These are phyloP conservation scores for Merops nubicus DNA, from an alignment of 2,113 vertebrate genomes.

Conservation along the genomic window DNA sequence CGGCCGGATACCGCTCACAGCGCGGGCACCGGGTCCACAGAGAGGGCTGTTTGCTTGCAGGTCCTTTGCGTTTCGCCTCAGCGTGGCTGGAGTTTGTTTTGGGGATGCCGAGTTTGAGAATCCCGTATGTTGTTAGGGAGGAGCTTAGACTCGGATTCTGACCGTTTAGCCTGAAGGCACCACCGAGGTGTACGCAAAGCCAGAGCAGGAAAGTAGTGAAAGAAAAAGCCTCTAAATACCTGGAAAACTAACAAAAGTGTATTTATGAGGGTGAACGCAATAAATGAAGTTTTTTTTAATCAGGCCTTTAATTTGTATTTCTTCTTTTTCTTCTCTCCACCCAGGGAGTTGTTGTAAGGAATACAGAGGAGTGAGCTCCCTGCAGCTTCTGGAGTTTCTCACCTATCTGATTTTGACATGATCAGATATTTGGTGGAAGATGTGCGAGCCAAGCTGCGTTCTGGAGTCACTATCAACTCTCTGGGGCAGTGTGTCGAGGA, in stretches of 20 bases:
- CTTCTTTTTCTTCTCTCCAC: neutral
- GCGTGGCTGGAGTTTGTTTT: neutral
- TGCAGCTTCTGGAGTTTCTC: neutral
- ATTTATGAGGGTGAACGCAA: neutral
- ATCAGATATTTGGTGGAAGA: slow-evolving; percentile 85
- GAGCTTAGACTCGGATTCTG: neutral
- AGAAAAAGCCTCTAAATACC: neutral
- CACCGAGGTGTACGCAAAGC: neutral
- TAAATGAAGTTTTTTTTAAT: neutral
- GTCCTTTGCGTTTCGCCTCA: neutral
- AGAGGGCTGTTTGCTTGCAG: neutral
- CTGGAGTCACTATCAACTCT: slow-evolving; percentile 85
- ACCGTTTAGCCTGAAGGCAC: neutral
- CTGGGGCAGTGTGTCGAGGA: slow-evolving; percentile 93
- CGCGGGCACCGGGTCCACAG: fast-evolving
- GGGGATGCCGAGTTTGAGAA: neutral
- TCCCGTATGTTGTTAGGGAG: neutral
- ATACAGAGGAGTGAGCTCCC: neutral
- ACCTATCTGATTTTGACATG: slow-evolving; percentile 73
- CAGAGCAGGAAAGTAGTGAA: neutral
- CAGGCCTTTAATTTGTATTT: neutral
- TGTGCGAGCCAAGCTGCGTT: slow-evolving; percentile 86
- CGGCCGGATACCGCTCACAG: too few species aligned
- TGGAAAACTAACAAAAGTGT: neutral
- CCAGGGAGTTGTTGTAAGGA: slow-evolving; percentile 7